These are phyloP conservation scores for Circaetus gallicus DNA, from an alignment of 2,113 vertebrate species.

Conservation along the genomic window DNA sequence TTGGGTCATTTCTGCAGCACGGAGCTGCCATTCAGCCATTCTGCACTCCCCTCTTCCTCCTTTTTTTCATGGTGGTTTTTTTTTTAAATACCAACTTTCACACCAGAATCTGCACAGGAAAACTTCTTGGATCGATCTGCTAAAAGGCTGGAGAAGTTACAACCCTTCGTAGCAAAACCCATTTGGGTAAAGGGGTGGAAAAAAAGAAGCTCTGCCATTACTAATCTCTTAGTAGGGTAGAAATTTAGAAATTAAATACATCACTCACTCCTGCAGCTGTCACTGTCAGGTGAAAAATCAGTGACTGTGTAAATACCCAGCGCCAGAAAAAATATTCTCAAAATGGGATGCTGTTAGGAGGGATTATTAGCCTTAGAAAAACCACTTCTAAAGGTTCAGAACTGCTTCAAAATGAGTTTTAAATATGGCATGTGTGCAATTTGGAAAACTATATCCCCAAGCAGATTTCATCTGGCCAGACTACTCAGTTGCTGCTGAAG, in stretches of 20 bases:
- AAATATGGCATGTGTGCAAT: not conserved
- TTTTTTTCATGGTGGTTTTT: not conserved
- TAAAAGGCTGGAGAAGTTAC: not conserved
- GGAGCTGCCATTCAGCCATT: not conserved
- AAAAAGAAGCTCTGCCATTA: not conserved
- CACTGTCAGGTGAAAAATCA: not conserved
- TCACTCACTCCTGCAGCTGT: not conserved
- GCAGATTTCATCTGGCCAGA: not conserved
- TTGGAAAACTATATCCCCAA: not conserved
- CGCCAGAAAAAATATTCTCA: not conserved
- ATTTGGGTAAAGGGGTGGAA: not conserved
- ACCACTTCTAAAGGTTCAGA: not conserved
- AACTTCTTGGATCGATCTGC: fast-evolving
- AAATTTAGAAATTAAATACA: conserved; percentile 3
- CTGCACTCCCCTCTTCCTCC: fast-evolving
- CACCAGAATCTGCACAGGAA: not conserved
- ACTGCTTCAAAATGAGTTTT: not conserved
- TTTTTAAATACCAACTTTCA: not conserved
- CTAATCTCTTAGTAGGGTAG: not conserved
- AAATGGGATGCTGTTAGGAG: not conserved
- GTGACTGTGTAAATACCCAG: not conserved
- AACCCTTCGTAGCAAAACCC: not conserved
- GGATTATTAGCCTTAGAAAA: not conserved
- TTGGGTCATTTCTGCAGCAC: not conserved
- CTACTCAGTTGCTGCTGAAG: not conserved